These are phyloP conservation scores for Cepphus grylle DNA, from an alignment of 2,113 vertebrate genomes.

Conservation along the genomic window DNA sequence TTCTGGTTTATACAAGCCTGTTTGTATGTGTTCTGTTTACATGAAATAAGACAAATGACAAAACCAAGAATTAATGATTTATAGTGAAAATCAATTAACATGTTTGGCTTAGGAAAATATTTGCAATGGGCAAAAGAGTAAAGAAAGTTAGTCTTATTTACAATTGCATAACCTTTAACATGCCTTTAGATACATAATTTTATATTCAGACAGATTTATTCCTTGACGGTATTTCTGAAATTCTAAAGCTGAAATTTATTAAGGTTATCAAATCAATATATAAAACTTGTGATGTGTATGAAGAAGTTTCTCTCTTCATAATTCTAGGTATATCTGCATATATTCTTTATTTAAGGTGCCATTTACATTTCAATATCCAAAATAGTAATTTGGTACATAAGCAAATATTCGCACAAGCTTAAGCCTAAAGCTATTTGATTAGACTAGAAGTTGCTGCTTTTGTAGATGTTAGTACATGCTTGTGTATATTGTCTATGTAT, in stretches of 20 bases:
- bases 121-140: neutral
- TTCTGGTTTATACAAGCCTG: neutral
- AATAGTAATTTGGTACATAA: neutral
- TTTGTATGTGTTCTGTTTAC: neutral
- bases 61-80: neutral
- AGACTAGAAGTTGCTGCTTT: neutral
- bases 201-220: neutral
- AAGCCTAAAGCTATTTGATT: neutral
- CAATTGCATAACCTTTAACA: neutral
- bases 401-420: neutral
- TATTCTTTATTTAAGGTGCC: neutral
- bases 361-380: neutral
- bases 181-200: neutral
- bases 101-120: neutral
- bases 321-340: neutral
- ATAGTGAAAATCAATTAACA: neutral
- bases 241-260: neutral
- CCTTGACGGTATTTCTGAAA: neutral
- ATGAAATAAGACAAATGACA: neutral
- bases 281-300: neutral
- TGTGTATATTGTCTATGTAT: neutral
- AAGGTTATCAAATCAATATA: neutral
- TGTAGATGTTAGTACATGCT: neutral
- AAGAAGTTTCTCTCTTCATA: neutral
- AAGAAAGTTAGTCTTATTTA: neutral